A percentile compares a stretch with the other conserved stretches of the same genome.
phyloP scores from a whole-genome alignment of 2,797 vertebrate species.

The Xerus rutilus region DNA sequence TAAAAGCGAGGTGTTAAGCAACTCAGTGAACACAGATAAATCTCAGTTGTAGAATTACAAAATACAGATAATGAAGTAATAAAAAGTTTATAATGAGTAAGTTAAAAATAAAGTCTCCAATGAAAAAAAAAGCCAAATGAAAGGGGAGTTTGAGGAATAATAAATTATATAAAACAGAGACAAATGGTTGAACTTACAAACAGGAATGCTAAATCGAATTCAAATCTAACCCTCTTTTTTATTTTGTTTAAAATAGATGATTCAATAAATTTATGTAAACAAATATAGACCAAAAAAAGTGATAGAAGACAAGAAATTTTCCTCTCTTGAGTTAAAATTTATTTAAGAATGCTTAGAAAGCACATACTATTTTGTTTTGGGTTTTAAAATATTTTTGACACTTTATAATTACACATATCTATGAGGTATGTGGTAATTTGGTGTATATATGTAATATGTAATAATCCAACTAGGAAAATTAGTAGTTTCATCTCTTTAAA shows the following conservation, averaged over 20 bases:
- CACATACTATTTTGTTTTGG: not conserved
- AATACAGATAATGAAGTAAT: not conserved
- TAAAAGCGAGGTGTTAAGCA: too few relatives aligned
- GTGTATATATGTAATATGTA: not conserved
- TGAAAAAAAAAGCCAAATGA: not conserved
- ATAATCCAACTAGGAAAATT: not conserved
- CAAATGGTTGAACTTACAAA: not conserved
- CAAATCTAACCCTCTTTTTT: not conserved
- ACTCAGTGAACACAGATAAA: not conserved
- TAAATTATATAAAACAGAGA: not conserved
- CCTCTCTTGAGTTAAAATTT: not conserved
- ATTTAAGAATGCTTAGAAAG: not conserved
- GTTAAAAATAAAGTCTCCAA: not conserved
- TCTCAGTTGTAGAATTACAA: not conserved
- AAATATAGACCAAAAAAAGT: not conserved
- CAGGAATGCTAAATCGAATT: not conserved
- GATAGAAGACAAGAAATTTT: not conserved
- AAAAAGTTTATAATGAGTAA: not conserved
- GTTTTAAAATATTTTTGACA: not conserved
- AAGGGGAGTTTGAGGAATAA: not conserved
- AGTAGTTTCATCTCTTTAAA: too few relatives aligned
- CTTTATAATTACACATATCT: too few relatives aligned
- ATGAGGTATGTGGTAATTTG: too few relatives aligned
- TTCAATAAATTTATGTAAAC: not conserved
- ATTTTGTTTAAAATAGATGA: not conserved